Evolutionary conservation across 1,140 invertebrate genomes (phyloP), one percentile per base, ranked within the genome.

Genomic region (Asbolus verrucosus): DNA sequence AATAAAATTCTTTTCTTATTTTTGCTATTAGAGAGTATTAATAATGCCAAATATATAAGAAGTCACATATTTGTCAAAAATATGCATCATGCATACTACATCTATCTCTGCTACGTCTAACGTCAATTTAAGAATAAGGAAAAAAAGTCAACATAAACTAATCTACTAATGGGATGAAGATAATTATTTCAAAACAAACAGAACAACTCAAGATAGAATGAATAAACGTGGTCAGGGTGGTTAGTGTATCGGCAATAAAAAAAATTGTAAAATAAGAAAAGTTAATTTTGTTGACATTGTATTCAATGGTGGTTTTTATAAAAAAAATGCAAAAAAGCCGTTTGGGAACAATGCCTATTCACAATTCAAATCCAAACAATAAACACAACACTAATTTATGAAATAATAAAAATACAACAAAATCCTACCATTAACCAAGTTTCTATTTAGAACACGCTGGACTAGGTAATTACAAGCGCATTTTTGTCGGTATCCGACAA

Each of bases 1-100:
- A n/a, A 65, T n/a, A 43, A 65, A 65, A 70, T 63, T 27, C 16
- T 54, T 67, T 67, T 61, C 41, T 60, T 73, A 67, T 46, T 73
- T 30, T 67, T 70, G 70, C 73, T 74, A 50, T 73, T 67, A 70
- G 68, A 71, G 67, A 75, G 73, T 75, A 70, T 54, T 70, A 75
- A 75, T 72, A 75, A 75, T 75, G 73, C 73, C 73, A 73, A 75
- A 75, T 75, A 75, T 71, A 60, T 67, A 65, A 63, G 13, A 21
- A 63, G 15, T 67, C 43, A 70, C 15, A 65, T 65, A 65, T 65
- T 65, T 4, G 21, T 65, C 38, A 38, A 31, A 41, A 50, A 38
- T 67, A 67, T 54, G 41, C 65, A 59, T 9, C 38, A 59, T 59
- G 46, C 46, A 30, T 59, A 21, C 46, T 59, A 54, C 46, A 54